Evolutionary conservation across 2,797 vertebrate species (phyloP).

Genomic region (Megaceryle alcyon): DNA sequence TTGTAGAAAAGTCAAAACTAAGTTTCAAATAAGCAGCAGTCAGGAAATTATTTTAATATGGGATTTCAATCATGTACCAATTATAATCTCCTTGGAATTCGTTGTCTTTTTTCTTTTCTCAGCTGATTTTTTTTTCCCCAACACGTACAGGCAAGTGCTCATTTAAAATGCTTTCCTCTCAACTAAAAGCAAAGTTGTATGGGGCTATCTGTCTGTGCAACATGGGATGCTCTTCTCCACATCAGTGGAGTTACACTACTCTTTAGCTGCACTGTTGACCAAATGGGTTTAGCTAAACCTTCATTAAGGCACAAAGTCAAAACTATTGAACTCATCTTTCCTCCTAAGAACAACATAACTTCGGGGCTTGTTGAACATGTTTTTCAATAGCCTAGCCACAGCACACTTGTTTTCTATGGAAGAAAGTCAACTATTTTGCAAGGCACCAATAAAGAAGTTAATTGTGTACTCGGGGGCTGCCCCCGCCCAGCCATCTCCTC

Average conservation of each 20-base stretch:
- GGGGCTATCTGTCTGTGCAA: neutral
- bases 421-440: neutral
- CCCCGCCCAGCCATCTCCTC: neutral
- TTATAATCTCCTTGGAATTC: slow-evolving; percentile 51
- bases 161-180: neutral
- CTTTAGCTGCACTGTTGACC: neutral
- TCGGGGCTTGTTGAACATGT: neutral
- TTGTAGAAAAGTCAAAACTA: slow-evolving; percentile 6
- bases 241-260: neutral
- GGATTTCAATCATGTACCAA: slow-evolving; percentile 45
- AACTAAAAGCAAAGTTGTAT: neutral
- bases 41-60: slow-evolving; percentile 62
- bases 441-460: neutral
- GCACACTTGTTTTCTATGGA: neutral
- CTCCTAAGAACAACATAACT: neutral
- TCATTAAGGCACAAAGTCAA: neutral
- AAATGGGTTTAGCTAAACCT: neutral
- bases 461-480: neutral
- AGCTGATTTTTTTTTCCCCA: neutral
- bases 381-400: neutral
- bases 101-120: neutral
- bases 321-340: neutral
- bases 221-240: neutral
- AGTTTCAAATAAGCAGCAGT: neutral
- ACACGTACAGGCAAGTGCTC: neutral